phyloP scores from a whole-genome alignment of 2,113 vertebrate genomes.

The Gymnocephalus cernua region DNA sequence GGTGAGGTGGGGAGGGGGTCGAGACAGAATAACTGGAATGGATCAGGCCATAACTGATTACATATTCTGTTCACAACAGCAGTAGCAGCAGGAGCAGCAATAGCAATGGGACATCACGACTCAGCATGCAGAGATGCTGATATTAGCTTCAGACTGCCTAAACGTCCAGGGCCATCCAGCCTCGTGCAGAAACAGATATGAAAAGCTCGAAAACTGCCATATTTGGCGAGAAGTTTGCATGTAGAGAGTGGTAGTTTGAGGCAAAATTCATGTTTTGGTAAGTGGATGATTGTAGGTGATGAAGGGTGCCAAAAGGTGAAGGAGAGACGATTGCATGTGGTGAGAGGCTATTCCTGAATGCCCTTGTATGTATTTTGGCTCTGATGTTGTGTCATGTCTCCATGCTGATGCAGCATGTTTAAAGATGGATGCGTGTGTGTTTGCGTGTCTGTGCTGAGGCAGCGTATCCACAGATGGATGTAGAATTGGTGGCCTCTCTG shows the following conservation, averaged over 20 bases:
- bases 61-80: conserved; percentile 73
- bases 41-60: conserved; percentile 66
- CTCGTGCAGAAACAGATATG: background rate
- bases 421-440: conserved; percentile 66
- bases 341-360: conserved; percentile 55
- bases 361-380: conserved; percentile 71
- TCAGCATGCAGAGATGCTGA: conserved; percentile 63
- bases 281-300: background rate
- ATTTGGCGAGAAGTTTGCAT: background rate
- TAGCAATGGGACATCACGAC: conserved; percentile 66
- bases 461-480: conserved; percentile 77
- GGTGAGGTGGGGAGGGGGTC: background rate
- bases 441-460: conserved; percentile 68
- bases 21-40: conserved; percentile 43
- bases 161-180: conserved; percentile 35
- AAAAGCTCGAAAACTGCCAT: background rate
- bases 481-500: conserved; percentile 71
- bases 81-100: conserved; percentile 60
- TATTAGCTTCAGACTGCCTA: conserved; percentile 57
- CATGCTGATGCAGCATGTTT: conserved; percentile 76
- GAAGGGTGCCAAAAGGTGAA: conserved; percentile 39
- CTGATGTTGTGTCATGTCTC: conserved; percentile 72
- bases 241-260: background rate
- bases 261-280: background rate
- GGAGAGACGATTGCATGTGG: conserved; percentile 18